A percentile compares a stretch with the other conserved stretches of the same genome.
Conservation (phyloP, 2,888 invertebrate species). For the Tricholauxania praeusta region DNA sequence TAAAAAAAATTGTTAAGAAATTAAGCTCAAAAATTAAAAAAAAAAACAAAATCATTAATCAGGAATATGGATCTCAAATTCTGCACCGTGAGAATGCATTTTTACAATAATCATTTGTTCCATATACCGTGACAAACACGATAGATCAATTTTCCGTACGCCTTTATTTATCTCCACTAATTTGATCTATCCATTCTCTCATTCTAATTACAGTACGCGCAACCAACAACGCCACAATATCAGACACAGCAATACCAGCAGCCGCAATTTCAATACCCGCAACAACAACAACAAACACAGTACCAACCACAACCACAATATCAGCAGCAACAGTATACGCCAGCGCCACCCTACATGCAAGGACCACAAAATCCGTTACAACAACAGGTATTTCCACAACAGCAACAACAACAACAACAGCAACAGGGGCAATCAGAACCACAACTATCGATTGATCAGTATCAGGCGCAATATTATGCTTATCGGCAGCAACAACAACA, state of each 20-base stretch:
- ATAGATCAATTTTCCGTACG: neutral
- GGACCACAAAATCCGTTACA: conserved; percentile 37
- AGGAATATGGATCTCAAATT: too few species aligned
- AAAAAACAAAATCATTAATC: too few species aligned
- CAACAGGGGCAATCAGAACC: conserved; percentile 30
- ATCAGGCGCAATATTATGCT: conserved; percentile 52
- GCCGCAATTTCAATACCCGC: conserved; percentile 37
- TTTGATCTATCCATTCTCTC: too few species aligned
- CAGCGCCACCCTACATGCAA: conserved; percentile 18
- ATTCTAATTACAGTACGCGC: too few species aligned
- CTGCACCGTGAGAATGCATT: too few species aligned
- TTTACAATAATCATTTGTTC: too few species aligned
- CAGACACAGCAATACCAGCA: conserved; percentile 41
- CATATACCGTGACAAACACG: neutral
- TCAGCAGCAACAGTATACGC: conserved; percentile 37
- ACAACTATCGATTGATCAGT: too few species aligned
- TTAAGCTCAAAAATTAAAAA: too few species aligned
- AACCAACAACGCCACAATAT: conserved; percentile 29
- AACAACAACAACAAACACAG: conserved; percentile 38
- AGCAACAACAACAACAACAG: too few species aligned
- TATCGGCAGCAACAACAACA: conserved; percentile 57
- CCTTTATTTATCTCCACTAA: neutral
- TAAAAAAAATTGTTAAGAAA: too few species aligned
- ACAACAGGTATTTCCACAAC: too few species aligned
- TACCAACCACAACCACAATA: conserved; percentile 37